Base-by-base conservation (phyloP, 2,888 invertebrate species). In the Rhorus exstirpatorius region DNA sequence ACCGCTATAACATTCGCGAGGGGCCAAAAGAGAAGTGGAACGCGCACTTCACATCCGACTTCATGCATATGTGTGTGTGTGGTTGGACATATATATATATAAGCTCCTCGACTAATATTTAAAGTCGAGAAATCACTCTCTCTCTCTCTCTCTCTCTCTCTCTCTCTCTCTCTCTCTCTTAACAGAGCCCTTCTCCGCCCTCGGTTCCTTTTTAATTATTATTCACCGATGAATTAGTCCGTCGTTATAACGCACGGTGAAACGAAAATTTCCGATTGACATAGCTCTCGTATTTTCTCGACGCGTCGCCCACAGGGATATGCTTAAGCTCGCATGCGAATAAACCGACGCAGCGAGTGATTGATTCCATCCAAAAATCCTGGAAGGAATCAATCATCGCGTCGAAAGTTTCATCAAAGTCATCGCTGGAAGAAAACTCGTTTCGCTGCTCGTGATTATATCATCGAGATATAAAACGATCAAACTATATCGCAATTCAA, bases 221-320 rank as follows among this genome's bases (percentile, higher is more conserved):
- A 79, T 55, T 77, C 72, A 55, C 67, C 51, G 46, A 75, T 76
- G n/a, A n/a, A 85, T 86, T 77, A 85, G 79, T 55, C 60, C 63
- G 63, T 81, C 67, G 60, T 84, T 72, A 46, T 3, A 6, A 31
- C 3, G 31, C 2, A 6, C 3, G 31, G 31, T 31, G 31, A 6
- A 6, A 31, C 31, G 44, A 8, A 21, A 76, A 49, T 49, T 41
- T 24, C 38, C 67, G 67, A 76, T 76, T 21, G 35, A 46, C 46
- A 76, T 76, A 58, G 67, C 10, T 41, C 21, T 21, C 6, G 6
- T 4, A 26, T 53, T 53, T 38, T 1, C 35, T 46, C n/a, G 10
- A 10, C 26, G 31, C 31, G 10, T 35, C 38, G 41, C 63, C 12
- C 53, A 41, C 51, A n/a, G n/a, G 17, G 14, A 51, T 35, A 41